Evolutionary conservation across 2,797 vertebrate genomes (phyloP), one percentile per base, ranked within the genome.

Genomic region (Silurus aristotelis): DNA sequence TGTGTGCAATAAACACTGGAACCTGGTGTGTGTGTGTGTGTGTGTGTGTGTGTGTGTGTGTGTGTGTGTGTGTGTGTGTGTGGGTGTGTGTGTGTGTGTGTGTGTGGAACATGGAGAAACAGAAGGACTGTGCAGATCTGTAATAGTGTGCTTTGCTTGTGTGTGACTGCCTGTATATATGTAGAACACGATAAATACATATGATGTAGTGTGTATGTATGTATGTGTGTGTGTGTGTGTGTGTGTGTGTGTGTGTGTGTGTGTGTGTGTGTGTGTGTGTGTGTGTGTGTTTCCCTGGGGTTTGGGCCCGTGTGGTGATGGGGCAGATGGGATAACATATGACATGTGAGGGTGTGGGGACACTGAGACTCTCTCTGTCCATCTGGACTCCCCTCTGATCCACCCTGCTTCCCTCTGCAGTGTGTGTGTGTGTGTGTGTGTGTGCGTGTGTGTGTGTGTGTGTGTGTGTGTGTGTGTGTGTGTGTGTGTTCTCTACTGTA

Each of bases 291-390:
- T 80, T 91, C 92, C 92, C 92, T 91, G 91, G 94, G 95, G 95
- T 95, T 95, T 92, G 91, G 93, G 93, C 93, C 93, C 93, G 92
- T 93, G 93, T 93, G 93, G 94, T 95, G 93, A 94, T 91, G 86
- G 93, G 95, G 93, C 95, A 96, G 95, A 95, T 95, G 95, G 95
- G 95, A 95, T 93, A 95, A 94, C 95, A 96, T 96, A 96, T 96
- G 95, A 96, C 95, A 95, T 93, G 94, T 94, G 94, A 95, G 93
- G 92, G 89, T 91, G 89, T 91, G 90, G 89, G 90, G 91, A 90
- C 89, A 91, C 91, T 88, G 87, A 89, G 90, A 89, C 89, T 89
- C 89, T 89, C 87, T 89, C 84, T 71, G 87, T 95, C 94, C 95
- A 95, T 96, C 94, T 96, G 95, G 94, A 93, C 93, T 93, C 93